Evolutionary conservation across 2,797 vertebrate genomes (phyloP).

Genomic region (Taeniopygia guttata): DNA sequence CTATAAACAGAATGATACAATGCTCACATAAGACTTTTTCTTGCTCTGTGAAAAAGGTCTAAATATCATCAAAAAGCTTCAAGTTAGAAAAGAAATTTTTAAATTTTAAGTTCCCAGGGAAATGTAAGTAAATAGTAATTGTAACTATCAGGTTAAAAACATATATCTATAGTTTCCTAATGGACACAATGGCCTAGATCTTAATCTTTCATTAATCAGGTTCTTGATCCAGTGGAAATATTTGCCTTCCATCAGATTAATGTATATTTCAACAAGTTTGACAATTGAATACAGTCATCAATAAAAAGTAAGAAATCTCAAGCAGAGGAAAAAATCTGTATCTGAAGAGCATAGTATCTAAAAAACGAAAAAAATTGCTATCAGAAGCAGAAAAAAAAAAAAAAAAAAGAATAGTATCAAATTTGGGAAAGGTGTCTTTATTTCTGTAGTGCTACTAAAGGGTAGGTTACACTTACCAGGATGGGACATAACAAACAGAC

Average conservation of each 20-base stretch:
- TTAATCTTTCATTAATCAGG: neutral
- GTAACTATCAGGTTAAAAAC: neutral
- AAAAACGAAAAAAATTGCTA: neutral
- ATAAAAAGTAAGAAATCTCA: neutral
- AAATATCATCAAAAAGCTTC: neutral
- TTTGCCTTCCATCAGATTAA: neutral
- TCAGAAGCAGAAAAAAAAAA: neutral
- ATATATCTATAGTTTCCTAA: neutral
- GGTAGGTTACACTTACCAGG: conserved; percentile 69
- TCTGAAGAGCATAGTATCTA: neutral
- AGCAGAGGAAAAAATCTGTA: neutral
- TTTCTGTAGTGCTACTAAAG: neutral
- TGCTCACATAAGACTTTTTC: neutral
- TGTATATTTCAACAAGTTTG: neutral
- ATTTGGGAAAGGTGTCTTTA: neutral
- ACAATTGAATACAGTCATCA: neutral
- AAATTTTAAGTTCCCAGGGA: neutral
- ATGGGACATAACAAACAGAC: conserved; percentile 88
- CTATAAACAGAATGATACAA: neutral
- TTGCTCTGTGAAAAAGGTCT: neutral
- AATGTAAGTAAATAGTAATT: neutral
- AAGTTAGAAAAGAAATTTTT: neutral
- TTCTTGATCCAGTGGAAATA: neutral
- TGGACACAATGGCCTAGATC: neutral
- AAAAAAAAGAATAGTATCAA: neutral